Base-by-base conservation (phyloP, 2,797 vertebrate species). In the Salarias fasciatus region DNA sequence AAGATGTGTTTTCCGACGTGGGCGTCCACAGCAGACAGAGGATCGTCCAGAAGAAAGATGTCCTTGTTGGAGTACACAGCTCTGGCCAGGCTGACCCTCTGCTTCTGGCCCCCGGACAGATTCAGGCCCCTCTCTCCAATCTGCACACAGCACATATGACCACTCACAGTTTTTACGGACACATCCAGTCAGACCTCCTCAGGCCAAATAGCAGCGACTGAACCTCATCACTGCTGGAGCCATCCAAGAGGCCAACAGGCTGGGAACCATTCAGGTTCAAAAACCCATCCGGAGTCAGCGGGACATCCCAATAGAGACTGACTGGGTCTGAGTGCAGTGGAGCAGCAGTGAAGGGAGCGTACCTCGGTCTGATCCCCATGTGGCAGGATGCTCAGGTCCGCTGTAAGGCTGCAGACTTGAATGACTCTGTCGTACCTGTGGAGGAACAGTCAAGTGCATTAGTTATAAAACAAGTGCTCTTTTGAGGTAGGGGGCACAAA, bases 41-140 rank as follows among this genome's bases (percentile, higher is more conserved):
- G 93, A 46, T 95, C 93, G 0, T 96, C 95, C 28, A 95, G 83
- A 12, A 95, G 89, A 69, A 91, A 88, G 79, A 94, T 90, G 46
- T 93, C 92, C 18, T 71, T 88, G 36, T 93, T 75, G 2, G 92
- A 91, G 57, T 93, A 96, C 51, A 95, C 75, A 0, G 92, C 90
- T 2, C 90, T 82, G 14, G 94, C 94, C 79, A 95, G 78, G 72
- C 91, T 94, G 67, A 95, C 84, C 54, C 90, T 88, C 90, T 95
- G 92, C 73, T 93, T 95, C 86, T 96, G 94, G 0, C 93, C 94
- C 10, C 93, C 94, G 0, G 94, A 94, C 45, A 95, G 84, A 65
- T 95, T 95, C 47, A 95, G 64, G 4, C 89, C 92, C 12, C 90
- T 83, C 75, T 95, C 92, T 37, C 94, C 91, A 4, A 93, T 91